Evolutionary conservation across 2,888 invertebrate species (phyloP).

Genomic region (Melinaea menophilus): DNA sequence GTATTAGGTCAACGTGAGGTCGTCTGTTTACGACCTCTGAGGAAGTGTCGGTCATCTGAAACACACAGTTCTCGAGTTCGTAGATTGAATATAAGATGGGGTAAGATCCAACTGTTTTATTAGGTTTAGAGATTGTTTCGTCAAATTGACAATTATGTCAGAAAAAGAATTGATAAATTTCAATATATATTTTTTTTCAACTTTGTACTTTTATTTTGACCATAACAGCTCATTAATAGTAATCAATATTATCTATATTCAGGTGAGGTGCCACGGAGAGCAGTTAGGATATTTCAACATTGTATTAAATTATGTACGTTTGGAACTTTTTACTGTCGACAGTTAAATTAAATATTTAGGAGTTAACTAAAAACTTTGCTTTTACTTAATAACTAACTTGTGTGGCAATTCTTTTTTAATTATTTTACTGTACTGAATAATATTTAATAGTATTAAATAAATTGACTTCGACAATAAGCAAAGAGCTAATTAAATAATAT

Average conservation of each 20-base stretch:
- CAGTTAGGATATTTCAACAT: constrained; percentile 45
- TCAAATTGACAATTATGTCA: constrained; percentile 20
- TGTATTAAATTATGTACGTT: constrained; percentile 58
- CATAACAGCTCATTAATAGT: constrained; percentile 60
- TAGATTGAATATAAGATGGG: constrained; percentile 78
- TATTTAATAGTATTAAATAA: too few species aligned
- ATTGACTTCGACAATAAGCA: too few species aligned
- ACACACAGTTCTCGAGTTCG: constrained; percentile 46
- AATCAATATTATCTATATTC: constrained; percentile 55
- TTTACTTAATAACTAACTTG: not conserved
- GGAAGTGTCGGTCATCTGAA: too few species aligned
- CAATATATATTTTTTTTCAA: constrained; percentile 40
- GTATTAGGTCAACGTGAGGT: too few species aligned
- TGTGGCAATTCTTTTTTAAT: not conserved
- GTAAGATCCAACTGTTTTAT: constrained; percentile 74
- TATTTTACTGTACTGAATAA: too few species aligned
- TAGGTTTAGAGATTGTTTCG: constrained; percentile 59
- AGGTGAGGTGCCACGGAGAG: constrained; percentile 49
- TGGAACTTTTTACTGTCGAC: constrained; percentile 47
- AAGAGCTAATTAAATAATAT: too few species aligned
- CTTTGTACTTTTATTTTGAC: constrained; percentile 70
- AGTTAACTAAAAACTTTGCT: not conserved
- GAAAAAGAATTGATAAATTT: constrained; percentile 20
- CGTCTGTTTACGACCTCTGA: too few species aligned
- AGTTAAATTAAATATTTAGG: constrained; percentile 34